Conservation (phyloP, 2,113 vertebrate species). For the Callospermophilus lateralis region DNA sequence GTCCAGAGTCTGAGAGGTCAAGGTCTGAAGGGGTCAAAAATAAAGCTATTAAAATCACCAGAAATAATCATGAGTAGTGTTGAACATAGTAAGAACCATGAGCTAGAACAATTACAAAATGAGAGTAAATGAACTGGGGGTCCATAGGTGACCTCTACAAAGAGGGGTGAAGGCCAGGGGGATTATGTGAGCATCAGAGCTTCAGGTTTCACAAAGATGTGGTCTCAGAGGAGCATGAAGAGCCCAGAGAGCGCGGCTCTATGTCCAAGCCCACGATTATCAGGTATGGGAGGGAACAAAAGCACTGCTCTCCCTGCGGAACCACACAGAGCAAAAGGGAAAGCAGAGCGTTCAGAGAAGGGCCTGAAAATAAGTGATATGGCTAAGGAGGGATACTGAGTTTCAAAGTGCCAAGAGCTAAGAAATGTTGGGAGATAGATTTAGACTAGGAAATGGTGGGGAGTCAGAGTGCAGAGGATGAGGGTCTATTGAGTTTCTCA, state of each 20-base stretch:
- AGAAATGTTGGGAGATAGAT: not conserved
- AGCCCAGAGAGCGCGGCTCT: not conserved
- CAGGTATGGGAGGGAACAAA: not conserved
- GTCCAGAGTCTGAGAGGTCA: not conserved
- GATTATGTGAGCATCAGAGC: not conserved
- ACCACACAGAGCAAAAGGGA: not conserved
- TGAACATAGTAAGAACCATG: not conserved
- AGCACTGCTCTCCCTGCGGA: not conserved
- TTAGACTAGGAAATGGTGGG: not conserved
- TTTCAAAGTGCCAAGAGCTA: not conserved
- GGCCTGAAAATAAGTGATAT: not conserved
- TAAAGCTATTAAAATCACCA: not conserved
- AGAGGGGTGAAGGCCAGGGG: rapidly evolving
- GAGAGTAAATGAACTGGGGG: not conserved
- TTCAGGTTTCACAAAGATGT: not conserved
- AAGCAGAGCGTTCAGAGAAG: not conserved
- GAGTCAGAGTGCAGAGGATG: too few species aligned
- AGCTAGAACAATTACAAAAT: not conserved
- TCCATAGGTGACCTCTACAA: not conserved
- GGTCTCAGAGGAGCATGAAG: not conserved
- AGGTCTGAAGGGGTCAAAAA: not conserved
- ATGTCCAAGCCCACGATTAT: too few species aligned
- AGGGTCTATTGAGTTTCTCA: not conserved
- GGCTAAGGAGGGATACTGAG: not conserved
- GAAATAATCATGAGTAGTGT: not conserved